A percentile compares a stretch with the other conserved stretches of the same genome.
Conservation (phyloP, 1,140 invertebrate genomes). For the Cepaea nemoralis region DNA sequence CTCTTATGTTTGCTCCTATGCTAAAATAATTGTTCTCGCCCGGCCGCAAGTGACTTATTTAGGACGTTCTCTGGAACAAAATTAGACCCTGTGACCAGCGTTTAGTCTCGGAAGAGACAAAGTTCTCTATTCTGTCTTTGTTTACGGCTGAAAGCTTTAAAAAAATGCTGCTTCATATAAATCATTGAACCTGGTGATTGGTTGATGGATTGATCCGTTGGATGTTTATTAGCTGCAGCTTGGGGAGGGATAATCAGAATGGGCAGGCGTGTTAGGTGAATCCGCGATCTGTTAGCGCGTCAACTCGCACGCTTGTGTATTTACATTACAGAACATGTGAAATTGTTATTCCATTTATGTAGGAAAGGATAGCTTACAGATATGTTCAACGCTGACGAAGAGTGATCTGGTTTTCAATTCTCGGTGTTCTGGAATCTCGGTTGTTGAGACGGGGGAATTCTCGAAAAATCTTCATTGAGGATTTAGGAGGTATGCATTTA, state of each 20-base stretch:
- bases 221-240: slow-evolving; percentile 4
- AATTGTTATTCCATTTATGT: no score
- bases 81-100: neutral
- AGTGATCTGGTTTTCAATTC: no score
- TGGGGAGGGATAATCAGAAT: neutral
- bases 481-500: no score
- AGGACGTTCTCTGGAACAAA: neutral
- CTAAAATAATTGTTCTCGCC: neutral
- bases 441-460: no score
- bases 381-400: no score
- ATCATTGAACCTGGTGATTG: neutral
- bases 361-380: no score
- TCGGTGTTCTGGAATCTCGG: no score
- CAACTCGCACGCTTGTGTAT: neutral
- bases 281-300: neutral
- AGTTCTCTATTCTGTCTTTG: neutral
- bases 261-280: neutral
- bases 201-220: neutral
- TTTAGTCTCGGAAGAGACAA: neutral
- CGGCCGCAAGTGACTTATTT: slow-evolving; percentile 2
- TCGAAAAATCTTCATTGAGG: no score
- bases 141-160: neutral
- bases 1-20: neutral
- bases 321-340: neutral
- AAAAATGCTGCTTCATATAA: neutral